Percentiles rank a stretch among this genome's conserved stretches.
These are phyloP conservation scores for Oreohelix idahoensis DNA, from an alignment of 1,140 invertebrate species.

Conservation along the genomic window DNA sequence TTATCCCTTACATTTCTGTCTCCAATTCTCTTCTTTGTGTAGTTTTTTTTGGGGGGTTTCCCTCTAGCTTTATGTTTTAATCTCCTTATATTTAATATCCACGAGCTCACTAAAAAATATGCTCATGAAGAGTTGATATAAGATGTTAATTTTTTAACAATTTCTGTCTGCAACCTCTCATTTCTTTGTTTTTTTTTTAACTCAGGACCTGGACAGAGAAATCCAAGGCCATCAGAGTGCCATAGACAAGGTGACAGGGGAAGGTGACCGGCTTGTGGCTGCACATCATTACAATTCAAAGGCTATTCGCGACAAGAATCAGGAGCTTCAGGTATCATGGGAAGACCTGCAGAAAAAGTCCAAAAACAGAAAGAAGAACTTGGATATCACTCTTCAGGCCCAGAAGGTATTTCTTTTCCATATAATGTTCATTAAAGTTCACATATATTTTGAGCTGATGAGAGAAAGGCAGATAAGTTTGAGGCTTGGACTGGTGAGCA, in stretches of 20 bases:
- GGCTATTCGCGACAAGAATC: constrained; percentile 86
- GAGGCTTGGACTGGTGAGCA: constrained; percentile 96
- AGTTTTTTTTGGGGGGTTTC: too few relatives aligned
- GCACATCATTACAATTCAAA: constrained; percentile 93
- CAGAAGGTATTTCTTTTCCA: constrained; percentile 80
- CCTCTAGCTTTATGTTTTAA: too few relatives aligned
- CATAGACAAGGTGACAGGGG: constrained; percentile 91
- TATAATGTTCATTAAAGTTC: too few relatives aligned
- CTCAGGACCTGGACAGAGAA: constrained; percentile 86
- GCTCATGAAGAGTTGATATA: too few relatives aligned
- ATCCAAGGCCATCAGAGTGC: constrained; percentile 91
- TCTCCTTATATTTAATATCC: too few relatives aligned
- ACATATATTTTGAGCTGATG: too few relatives aligned
- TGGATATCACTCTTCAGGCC: constrained; percentile 88
- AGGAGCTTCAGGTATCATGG: constrained; percentile 87
- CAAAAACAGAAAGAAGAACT: constrained; percentile 81
- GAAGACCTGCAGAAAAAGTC: constrained; percentile 85
- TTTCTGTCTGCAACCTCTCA: too few relatives aligned
- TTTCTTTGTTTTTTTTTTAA: too few relatives aligned
- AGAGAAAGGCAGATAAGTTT: constrained; percentile 90
- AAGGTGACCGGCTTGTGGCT: constrained; percentile 92
- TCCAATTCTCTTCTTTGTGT: too few relatives aligned
- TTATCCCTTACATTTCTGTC: too few relatives aligned
- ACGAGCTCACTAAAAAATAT: too few relatives aligned
- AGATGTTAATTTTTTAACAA: too few relatives aligned